Conservation (phyloP, 92 coral and sea anemone species). For the Parazoanthus swiftii region DNA sequence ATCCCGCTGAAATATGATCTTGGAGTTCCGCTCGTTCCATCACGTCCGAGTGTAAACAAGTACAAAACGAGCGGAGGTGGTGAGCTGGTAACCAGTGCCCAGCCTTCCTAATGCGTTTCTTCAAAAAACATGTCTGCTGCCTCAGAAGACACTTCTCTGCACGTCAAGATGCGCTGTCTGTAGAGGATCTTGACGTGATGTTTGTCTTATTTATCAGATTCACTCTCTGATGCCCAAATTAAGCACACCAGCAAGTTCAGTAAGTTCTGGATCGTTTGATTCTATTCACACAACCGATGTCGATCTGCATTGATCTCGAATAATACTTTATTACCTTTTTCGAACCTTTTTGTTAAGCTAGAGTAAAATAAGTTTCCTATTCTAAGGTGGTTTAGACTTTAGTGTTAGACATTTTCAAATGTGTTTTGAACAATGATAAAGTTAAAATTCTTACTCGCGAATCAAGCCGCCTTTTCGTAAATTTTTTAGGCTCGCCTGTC, state of each 20-base stretch:
- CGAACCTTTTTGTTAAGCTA: conserved; percentile 18
- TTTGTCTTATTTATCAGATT: conserved; percentile 16
- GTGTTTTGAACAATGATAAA: conserved; percentile 11
- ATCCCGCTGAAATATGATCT: conserved; percentile 24
- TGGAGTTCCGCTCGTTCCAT: conserved; percentile 15
- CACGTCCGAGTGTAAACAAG: conserved; percentile 12
- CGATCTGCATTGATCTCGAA: conserved; percentile 16
- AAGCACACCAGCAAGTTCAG: conserved; percentile 21
- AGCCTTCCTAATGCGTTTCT: conserved; percentile 9
- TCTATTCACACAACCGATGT: conserved; percentile 1
- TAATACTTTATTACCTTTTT: conserved; percentile 3
- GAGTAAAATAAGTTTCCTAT: not conserved
- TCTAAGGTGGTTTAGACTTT: no score
- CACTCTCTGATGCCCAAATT: conserved; percentile 20
- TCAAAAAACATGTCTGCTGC: conserved; percentile 1
- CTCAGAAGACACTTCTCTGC: conserved; percentile 23
- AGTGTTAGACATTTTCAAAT: conserved; percentile 1
- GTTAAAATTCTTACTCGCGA: conserved; percentile 6
- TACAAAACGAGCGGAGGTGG: not conserved
- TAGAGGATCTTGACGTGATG: conserved; percentile 11
- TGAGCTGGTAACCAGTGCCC: not conserved
- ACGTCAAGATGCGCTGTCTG: conserved; percentile 13
- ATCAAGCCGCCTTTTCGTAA: not conserved
- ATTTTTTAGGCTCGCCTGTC: not conserved
- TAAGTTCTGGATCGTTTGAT: conserved; percentile 24